Conservation (phyloP, 2,797 vertebrate genomes). For the Galaxias olidus region DNA sequence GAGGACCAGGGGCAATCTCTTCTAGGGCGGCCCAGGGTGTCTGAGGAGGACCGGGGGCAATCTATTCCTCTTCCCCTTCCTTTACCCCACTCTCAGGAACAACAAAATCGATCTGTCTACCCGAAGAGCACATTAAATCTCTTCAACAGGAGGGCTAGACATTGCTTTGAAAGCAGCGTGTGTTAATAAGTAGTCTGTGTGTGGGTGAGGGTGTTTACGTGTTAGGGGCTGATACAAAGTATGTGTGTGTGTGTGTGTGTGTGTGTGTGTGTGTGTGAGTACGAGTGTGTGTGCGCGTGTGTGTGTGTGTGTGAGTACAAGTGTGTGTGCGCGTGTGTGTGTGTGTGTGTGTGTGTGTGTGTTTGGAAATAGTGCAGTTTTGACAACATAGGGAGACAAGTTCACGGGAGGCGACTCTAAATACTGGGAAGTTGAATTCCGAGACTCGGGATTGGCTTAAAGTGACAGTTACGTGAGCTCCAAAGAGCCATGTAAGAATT, state of each 20-base stretch:
- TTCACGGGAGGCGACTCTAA: constrained; percentile 7
- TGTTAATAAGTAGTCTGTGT: background rate
- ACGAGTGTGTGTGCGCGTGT: too few species aligned
- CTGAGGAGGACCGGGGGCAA: too few species aligned
- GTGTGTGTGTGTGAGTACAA: too few species aligned
- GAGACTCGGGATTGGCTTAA: too few species aligned
- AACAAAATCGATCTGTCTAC: background rate
- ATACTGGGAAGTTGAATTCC: constrained; percentile 19
- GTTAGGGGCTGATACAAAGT: background rate
- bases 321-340: background rate
- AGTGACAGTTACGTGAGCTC: constrained; percentile 38
- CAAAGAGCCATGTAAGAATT: constrained; percentile 7
- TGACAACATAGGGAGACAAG: constrained; percentile 33
- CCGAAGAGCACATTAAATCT: constrained; percentile 20
- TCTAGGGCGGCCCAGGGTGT: too few species aligned
- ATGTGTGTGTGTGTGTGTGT: constrained; percentile 3
- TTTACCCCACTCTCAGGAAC: background rate
- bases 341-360: constrained; percentile 1
- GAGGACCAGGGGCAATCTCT: too few species aligned
- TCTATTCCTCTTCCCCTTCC: too few species aligned
- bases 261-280: constrained; percentile 2
- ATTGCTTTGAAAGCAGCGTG: constrained; percentile 14
- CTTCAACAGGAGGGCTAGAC: background rate
- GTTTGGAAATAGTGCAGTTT: constrained; percentile 14
- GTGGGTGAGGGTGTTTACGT: background rate